Evolutionary conservation across 2,113 vertebrate species (phyloP).

Genomic region (Chaetura pelagica): DNA sequence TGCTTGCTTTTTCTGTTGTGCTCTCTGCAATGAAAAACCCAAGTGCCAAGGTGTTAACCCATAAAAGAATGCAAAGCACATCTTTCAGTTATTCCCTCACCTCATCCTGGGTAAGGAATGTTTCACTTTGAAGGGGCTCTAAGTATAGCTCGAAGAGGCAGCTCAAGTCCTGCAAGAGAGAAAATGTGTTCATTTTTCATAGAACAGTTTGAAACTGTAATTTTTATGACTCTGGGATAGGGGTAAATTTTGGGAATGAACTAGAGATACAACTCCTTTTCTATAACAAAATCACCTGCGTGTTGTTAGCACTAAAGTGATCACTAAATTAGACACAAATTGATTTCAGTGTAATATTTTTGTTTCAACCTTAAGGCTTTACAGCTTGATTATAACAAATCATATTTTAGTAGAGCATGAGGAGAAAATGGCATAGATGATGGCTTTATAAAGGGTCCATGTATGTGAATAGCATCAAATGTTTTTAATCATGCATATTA

Average conservation of each 20-base stretch:
- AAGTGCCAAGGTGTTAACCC: background rate
- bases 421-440: background rate
- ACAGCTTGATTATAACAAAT: background rate
- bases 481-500: background rate
- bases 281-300: background rate
- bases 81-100: slow-evolving; percentile 72
- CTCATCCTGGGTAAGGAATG: slow-evolving; percentile 95
- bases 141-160: slow-evolving; percentile 94
- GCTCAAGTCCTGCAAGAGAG: slow-evolving; percentile 85
- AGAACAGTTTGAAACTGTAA: background rate
- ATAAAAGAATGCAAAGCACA: background rate
- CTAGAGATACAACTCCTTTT: background rate
- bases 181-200: background rate
- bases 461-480: background rate
- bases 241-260: background rate
- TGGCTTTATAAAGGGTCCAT: background rate
- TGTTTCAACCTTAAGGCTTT: background rate
- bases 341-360: background rate
- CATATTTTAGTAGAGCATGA: background rate
- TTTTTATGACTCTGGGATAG: background rate
- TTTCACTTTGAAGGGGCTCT: slow-evolving; percentile 94
- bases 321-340: background rate
- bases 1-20: background rate
- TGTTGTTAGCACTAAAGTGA: background rate
- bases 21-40: background rate